Conservation (phyloP, 2,888 invertebrate species). For the Aproaerema taeniolella region DNA sequence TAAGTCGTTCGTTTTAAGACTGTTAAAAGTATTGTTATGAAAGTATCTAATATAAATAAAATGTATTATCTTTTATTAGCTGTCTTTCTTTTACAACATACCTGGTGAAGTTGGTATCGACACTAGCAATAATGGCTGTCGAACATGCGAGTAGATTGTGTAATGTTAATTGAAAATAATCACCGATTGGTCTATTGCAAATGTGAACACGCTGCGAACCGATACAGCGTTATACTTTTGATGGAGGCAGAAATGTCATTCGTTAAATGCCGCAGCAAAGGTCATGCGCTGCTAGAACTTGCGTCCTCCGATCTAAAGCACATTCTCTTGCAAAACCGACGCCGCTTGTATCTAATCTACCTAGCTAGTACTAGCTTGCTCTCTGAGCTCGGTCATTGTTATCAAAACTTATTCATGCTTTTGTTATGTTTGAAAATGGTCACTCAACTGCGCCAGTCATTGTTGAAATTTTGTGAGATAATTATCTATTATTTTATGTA, state of each 20-base stretch:
- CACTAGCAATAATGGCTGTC: constrained; percentile 8
- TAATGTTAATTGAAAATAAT: constrained; percentile 25
- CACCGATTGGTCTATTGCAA: constrained; percentile 20
- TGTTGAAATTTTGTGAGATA: constrained; percentile 17
- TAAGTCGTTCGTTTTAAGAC: constrained; percentile 75
- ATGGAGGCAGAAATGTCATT: constrained; percentile 35
- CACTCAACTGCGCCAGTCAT: constrained; percentile 19
- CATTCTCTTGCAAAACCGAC: constrained; percentile 33
- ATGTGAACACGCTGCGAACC: constrained; percentile 26
- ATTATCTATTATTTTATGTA: constrained; percentile 10
- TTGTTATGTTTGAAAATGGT: constrained; percentile 23
- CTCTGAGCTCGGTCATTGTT: constrained; percentile 26
- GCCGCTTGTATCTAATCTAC: too few relatives aligned
- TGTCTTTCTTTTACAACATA: constrained; percentile 23
- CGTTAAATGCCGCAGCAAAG: constrained; percentile 29
- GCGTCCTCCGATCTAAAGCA: constrained; percentile 24
- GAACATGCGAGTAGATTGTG: constrained; percentile 18
- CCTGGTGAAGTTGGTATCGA: constrained; percentile 4
- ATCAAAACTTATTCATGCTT: constrained; percentile 22
- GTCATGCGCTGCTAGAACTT: constrained; percentile 31
- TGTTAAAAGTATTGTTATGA: constrained; percentile 75
- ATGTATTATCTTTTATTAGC: constrained; percentile 41
- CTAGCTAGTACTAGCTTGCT: too few relatives aligned
- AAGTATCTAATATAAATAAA: constrained; percentile 70
- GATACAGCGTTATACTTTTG: constrained; percentile 19